Evolutionary conservation across 2,888 invertebrate species (phyloP).

Genomic region (Drosophila yooni): DNA sequence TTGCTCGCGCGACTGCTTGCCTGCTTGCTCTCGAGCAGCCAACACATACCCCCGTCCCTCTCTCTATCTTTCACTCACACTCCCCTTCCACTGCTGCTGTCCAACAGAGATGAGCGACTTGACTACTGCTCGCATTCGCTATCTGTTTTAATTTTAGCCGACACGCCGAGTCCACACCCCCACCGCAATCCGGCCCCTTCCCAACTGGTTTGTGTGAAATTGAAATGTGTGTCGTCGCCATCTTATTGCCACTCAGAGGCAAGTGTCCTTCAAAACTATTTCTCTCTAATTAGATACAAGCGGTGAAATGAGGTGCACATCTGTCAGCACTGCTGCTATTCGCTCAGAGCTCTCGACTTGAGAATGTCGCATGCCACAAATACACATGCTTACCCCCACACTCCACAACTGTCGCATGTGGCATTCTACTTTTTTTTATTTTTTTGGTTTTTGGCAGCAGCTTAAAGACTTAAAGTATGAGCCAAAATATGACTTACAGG

Average conservation of each 20-base stretch:
- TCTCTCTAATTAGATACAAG: constrained; percentile 81
- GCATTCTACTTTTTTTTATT: neutral
- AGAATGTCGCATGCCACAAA: constrained; percentile 6
- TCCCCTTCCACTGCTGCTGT: neutral
- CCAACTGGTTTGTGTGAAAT: neutral
- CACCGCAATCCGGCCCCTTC: neutral
- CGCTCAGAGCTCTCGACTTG: neutral
- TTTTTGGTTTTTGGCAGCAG: neutral
- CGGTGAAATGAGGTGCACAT: constrained; percentile 60
- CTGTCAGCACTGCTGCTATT: constrained; percentile 19
- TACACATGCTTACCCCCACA: neutral
- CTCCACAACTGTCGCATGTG: neutral
- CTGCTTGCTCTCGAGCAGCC: neutral
- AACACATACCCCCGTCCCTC: neutral
- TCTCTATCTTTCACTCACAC: neutral
- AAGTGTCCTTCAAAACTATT: constrained; percentile 82
- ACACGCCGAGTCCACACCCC: constrained; percentile 1
- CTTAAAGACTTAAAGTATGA: constrained; percentile 12
- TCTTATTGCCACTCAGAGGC: constrained; percentile 64
- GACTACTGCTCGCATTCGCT: constrained; percentile 22
- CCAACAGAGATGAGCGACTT: constrained; percentile 26
- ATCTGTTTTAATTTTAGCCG: constrained; percentile 44
- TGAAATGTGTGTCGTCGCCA: constrained; percentile 56
- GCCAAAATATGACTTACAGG: constrained; percentile 29
- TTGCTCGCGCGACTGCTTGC: constrained; percentile 43